Evolutionary conservation across 2,888 invertebrate genomes (phyloP), one percentile per base, ranked within the genome.

Genomic region (Dorcus hopei): DNA sequence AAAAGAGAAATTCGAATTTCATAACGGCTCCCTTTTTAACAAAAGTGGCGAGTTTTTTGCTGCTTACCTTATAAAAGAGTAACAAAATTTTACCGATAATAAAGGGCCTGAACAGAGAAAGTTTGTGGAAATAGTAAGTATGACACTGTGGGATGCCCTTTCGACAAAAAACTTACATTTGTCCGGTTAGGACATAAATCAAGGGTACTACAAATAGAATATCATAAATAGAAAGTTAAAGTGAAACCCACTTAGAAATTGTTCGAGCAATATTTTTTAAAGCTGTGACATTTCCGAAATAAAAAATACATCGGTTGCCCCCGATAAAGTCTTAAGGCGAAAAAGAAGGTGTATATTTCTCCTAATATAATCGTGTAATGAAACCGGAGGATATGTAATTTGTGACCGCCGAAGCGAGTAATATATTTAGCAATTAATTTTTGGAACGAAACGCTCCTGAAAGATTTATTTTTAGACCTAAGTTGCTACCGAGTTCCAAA

Each of bases 381-480:
- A 45, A 51, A 40, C 39, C 11, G 40, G 51, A 51, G 56, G 56
- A 58, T 54, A 54, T 47, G 41, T 57, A 53, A 53, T 38, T 54
- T 54, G 38, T 49, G 26, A 33, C n/a, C 19, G 55, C 49, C 61
- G 61, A 64, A 60, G 69, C 38, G 64, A 64, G 69, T 70, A 69
- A 71, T 73, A 72, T 71, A 72, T 71, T 70, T 67, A 66, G 67
- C 70, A 68, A 71, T 72, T 71, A 72, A 71, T 72, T 72, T 57
- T 68, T 68, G 65, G 68, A 69, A 70, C 67, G 65, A 65, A 64
- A 66, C 60, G 53, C 58, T 65, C 52, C 61, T 63, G 65, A 61
- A 54, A 68, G 72, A 74, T 74, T 73, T 75, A 75, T 74, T 71
- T 72, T 70, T 67, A 65, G 70, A 69, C 68, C 66, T 70, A 68